Percentiles rank a stretch among this genome's conserved stretches.
phyloP scores from a whole-genome alignment of 2,797 vertebrate species.

The Tragelaphus eurycerus region DNA sequence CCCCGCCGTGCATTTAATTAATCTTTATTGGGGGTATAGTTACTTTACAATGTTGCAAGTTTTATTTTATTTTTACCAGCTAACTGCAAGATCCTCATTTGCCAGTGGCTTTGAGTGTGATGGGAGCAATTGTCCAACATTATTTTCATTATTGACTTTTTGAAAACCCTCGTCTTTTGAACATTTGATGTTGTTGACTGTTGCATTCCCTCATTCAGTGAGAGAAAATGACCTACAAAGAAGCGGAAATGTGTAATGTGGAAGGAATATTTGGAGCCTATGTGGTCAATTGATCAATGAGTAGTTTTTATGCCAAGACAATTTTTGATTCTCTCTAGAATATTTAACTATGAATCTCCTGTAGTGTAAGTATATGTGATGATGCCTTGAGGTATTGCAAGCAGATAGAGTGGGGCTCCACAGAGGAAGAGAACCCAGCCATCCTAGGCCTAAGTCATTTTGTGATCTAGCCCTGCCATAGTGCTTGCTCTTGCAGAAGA shows the following conservation, averaged over 20 bases:
- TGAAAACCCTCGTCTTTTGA: neutral
- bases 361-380: neutral
- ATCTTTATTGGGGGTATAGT: neutral
- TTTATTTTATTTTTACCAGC: neutral
- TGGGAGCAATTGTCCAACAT: neutral
- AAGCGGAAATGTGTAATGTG: neutral
- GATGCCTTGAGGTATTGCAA: neutral
- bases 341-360: neutral
- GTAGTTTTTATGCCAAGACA: neutral
- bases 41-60: neutral
- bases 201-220: neutral
- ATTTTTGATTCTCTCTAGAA: neutral
- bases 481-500: neutral
- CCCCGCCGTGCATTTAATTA: neutral
- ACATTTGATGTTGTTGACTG: neutral
- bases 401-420: neutral
- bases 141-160: neutral
- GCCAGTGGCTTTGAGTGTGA: neutral
- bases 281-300: neutral
- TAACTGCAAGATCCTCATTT: neutral
- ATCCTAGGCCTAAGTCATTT: too few species aligned
- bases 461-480: neutral
- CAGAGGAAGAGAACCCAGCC: neutral
- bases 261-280: neutral
- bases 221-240: neutral